Base-by-base conservation (phyloP, 2,113 vertebrate species). In the Callipepla squamata region DNA sequence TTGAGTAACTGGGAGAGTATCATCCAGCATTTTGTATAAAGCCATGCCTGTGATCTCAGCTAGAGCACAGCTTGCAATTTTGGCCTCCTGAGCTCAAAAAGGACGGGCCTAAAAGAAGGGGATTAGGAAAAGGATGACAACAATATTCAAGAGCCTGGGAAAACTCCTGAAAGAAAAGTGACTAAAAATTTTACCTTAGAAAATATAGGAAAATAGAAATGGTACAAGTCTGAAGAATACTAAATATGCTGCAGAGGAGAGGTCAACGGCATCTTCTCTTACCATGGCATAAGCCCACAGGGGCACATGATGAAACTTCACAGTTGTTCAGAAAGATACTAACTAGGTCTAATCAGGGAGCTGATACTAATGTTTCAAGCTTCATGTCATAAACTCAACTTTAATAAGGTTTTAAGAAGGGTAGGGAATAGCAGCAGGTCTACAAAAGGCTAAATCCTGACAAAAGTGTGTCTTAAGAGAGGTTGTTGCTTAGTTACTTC, bases 251-350 rank as follows among this genome's bases (percentile, higher is more conserved):
- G 44, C 48, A 79, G 25, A 21, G 0, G 1, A 45, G n/a, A 44
- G n/a, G 44, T 88, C n/a, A 75, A 51, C 36, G 81, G 34, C 36
- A 36, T 89, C 16, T 2, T 36, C 40, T 44, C n/a, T 36, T 73
- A n/a, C 51, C 1, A 0, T 51, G 48, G 7, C 0, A 0, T n/a
- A 44, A 53, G 9, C 36, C 22, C 30, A 57, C 10, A 75, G 69
- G 18, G 20, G 9, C 11, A 3, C 3, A 7, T 19, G 8, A n/a
- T 53, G 55, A 81, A 94, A 77, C 9, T 45, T 92, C 19, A 32
- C 22, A 80, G 32, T 77, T 38, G 17, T 34, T 88, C 34, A 77
- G 30, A 91, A 85, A 86, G 6, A 21, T 30, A 30, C 21, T 53
- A 34, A 72, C 75, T 82, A 44, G 65, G n/a, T 38, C 53, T 76